Percentiles rank a stretch among this genome's conserved stretches.
Evolutionary conservation across 2,888 invertebrate genomes (phyloP).

Genomic region (Stomorhina lunata): DNA sequence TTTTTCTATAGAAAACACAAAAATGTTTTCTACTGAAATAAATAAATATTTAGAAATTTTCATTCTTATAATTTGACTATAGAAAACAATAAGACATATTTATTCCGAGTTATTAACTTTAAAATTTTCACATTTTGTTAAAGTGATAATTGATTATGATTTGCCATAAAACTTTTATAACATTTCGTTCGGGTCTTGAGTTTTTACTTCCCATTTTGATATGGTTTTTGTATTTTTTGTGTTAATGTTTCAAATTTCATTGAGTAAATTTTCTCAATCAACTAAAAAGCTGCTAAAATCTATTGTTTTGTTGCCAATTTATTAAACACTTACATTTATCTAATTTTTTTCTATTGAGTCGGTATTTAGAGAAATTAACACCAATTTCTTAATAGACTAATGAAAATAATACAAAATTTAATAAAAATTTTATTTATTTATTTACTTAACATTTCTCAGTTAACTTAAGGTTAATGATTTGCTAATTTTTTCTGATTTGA

Average conservation of each 20-base stretch:
- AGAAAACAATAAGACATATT: not conserved
- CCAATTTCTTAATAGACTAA: slow-evolving; percentile 36
- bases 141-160: slow-evolving; percentile 38
- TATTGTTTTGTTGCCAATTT: too few relatives aligned
- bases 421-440: too few relatives aligned
- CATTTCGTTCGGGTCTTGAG: not conserved
- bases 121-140: slow-evolving; percentile 17
- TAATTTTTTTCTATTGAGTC: not conserved
- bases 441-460: slow-evolving; percentile 38
- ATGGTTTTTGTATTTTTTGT: not conserved
- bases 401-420: slow-evolving; percentile 11
- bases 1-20: too few relatives aligned
- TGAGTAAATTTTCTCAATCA: not conserved
- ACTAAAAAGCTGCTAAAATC: too few relatives aligned
- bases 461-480: slow-evolving; percentile 47
- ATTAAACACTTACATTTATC: too few relatives aligned
- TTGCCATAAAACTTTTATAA: slow-evolving; percentile 10
- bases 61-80: not conserved
- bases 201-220: slow-evolving; percentile 11
- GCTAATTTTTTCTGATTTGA: slow-evolving; percentile 34
- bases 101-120: slow-evolving; percentile 25
- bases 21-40: too few relatives aligned
- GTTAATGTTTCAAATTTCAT: slow-evolving; percentile 10
- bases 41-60: not conserved
- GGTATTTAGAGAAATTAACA: slow-evolving; percentile 22